Evolutionary conservation across 92 coral and sea anemone genomes (phyloP).

Genomic region (Zoanthus gigantus): DNA sequence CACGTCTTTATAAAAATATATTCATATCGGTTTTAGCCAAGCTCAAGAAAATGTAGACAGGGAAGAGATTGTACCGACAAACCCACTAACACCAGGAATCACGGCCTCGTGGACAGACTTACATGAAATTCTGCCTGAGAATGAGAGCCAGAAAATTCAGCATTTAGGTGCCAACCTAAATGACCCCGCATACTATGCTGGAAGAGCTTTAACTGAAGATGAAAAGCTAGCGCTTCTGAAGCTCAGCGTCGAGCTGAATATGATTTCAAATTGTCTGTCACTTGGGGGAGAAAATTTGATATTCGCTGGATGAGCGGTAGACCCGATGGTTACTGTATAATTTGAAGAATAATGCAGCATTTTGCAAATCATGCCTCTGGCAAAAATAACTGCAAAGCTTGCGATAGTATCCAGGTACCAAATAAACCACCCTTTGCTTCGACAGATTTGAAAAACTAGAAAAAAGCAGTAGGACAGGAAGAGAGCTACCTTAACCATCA

Average conservation of each 20-base stretch:
- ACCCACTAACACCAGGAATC: constrained; percentile 2
- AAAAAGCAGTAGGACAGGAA: constrained; percentile 50
- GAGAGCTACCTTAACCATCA: constrained; percentile 54
- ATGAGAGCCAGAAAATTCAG: constrained; percentile 14
- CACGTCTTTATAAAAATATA: neutral
- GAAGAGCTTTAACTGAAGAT: constrained; percentile 38
- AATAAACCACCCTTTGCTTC: constrained; percentile 47
- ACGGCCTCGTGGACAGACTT: constrained; percentile 15
- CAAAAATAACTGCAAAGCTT: constrained; percentile 26
- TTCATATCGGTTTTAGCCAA: constrained; percentile 34
- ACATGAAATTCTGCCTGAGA: constrained; percentile 27
- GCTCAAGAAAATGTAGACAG: constrained; percentile 16
- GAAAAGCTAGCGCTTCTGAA: constrained; percentile 33
- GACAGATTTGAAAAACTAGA: constrained; percentile 41
- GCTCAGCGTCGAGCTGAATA: constrained; percentile 2
- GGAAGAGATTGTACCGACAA: constrained; percentile 22
- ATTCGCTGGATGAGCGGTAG: constrained; percentile 36
- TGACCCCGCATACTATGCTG: constrained; percentile 42
- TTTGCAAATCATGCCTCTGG: constrained; percentile 25
- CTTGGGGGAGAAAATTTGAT: constrained; percentile 45
- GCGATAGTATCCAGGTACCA: constrained; percentile 34
- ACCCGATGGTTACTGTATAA: constrained; percentile 23
- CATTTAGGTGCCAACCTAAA: constrained; percentile 5
- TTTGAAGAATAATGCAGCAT: constrained; percentile 20
- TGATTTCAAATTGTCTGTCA: constrained; percentile 33